Percentiles rank a stretch among this genome's conserved stretches.
phyloP scores from a whole-genome alignment of 2,113 vertebrate species.

The Eclectus roratus region DNA sequence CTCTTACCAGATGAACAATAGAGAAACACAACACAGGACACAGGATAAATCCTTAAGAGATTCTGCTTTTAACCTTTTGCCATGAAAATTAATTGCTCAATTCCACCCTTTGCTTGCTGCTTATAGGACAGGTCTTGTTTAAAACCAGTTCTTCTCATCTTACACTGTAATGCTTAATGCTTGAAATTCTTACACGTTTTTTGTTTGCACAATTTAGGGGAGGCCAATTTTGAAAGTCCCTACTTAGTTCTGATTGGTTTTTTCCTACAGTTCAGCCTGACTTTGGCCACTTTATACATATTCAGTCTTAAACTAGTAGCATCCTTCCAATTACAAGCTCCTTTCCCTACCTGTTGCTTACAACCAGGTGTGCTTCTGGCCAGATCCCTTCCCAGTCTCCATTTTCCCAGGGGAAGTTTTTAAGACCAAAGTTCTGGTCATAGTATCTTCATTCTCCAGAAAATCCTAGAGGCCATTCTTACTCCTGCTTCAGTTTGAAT shows the following conservation, averaged over 20 bases:
- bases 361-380: background rate
- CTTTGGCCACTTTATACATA: background rate
- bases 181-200: background rate
- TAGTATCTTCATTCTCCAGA: background rate
- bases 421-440: background rate
- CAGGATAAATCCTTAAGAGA: background rate
- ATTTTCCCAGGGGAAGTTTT: background rate
- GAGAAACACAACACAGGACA: background rate
- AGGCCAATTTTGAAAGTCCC: background rate
- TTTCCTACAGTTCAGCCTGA: background rate
- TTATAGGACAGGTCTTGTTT: background rate
- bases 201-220: background rate
- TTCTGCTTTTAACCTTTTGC: background rate
- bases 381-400: background rate
- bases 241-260: background rate
- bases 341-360: background rate
- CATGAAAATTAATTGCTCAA: background rate
- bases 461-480: background rate
- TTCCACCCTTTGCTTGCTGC: background rate
- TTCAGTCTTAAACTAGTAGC: background rate
- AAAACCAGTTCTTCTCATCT: background rate
- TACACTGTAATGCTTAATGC: background rate
- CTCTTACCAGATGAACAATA: background rate
- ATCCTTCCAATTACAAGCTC: background rate
- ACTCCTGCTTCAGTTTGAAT: background rate